Conservation (phyloP, 2,888 invertebrate species). For the Boloria euphrosyne region DNA sequence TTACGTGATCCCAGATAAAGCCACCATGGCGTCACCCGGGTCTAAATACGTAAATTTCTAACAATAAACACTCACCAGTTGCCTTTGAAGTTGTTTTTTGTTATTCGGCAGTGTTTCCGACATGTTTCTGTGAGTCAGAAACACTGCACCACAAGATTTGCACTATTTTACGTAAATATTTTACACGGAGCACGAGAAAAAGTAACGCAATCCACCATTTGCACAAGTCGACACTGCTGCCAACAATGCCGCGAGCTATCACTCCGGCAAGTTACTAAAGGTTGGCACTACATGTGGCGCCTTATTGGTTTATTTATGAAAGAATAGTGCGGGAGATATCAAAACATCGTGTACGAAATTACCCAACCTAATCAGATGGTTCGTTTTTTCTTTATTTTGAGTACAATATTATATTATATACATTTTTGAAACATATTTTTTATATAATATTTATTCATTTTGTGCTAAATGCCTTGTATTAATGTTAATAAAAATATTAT, state of each 20-base stretch:
- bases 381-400: constrained; percentile 1
- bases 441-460: too few relatives aligned
- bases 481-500: too few relatives aligned
- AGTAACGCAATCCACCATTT: constrained; percentile 83
- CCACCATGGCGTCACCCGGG: constrained; percentile 85
- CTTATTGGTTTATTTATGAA: constrained; percentile 71
- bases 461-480: too few relatives aligned
- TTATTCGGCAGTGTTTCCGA: constrained; percentile 82
- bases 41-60: constrained; percentile 79
- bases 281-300: constrained; percentile 61
- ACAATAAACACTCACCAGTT: constrained; percentile 84
- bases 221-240: constrained; percentile 80
- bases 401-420: background rate
- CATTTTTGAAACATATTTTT: background rate
- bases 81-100: constrained; percentile 83
- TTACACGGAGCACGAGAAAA: constrained; percentile 82
- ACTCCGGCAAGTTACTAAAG: constrained; percentile 62
- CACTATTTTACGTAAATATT: constrained; percentile 84
- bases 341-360: constrained; percentile 54
- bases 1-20: constrained; percentile 85
- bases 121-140: constrained; percentile 81
- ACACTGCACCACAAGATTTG: constrained; percentile 77
- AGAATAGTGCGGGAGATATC: constrained; percentile 58
- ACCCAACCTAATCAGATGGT: background rate
- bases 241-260: constrained; percentile 71